phyloP scores from a whole-genome alignment of 2,888 invertebrate species.

The Scotopteryx bipunctaria region DNA sequence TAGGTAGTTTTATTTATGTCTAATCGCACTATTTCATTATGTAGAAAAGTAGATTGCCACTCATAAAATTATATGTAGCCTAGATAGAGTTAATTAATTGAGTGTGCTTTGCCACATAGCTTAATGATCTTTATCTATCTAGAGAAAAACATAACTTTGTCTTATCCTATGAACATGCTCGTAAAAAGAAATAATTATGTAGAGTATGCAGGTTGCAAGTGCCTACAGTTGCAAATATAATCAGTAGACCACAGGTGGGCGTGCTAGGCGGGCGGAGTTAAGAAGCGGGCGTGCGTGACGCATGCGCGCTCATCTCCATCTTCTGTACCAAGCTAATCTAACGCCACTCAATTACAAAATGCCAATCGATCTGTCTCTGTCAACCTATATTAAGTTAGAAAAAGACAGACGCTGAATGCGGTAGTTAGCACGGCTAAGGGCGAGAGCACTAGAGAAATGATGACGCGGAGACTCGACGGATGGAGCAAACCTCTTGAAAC shows the following conservation, averaged over 20 bases:
- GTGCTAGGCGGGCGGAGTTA: conserved; percentile 71
- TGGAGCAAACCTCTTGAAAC: conserved; percentile 59
- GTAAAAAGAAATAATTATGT: conserved; percentile 4
- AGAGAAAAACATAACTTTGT: neutral
- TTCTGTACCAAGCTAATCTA: conserved; percentile 51
- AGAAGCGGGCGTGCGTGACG: conserved; percentile 68
- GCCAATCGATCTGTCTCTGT: conserved; percentile 61
- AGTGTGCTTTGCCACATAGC: neutral
- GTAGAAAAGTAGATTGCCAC: neutral
- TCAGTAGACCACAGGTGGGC: conserved; percentile 76
- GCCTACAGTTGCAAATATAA: conserved; percentile 44
- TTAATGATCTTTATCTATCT: neutral
- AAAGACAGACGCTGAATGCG: conserved; percentile 59
- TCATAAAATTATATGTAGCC: neutral
- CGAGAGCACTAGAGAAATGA: conserved; percentile 65
- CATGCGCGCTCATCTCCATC: conserved; percentile 64
- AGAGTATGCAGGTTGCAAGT: conserved; percentile 39
- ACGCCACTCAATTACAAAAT: conserved; percentile 54
- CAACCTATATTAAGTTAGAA: conserved; percentile 57
- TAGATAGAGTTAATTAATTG: neutral
- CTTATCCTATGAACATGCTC: conserved; percentile 3
- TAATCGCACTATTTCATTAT: conserved; percentile 2
- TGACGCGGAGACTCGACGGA: conserved; percentile 58
- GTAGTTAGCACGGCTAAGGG: conserved; percentile 55
- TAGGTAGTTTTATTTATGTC: neutral